phyloP scores from a whole-genome alignment of 1,140 invertebrate genomes.

The Meloidogyne exigua region DNA sequence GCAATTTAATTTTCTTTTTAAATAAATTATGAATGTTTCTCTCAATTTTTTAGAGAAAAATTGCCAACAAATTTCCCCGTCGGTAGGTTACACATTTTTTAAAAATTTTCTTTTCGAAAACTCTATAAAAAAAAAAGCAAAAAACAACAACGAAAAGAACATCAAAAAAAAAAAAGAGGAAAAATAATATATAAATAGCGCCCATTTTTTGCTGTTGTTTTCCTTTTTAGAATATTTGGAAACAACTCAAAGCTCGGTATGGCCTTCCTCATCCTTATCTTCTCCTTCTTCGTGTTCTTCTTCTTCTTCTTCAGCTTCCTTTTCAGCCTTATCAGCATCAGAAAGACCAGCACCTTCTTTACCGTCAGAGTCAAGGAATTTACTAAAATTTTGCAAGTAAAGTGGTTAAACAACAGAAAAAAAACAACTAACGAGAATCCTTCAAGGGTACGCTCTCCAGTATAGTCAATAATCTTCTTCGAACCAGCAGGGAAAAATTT shows the following conservation, averaged over 20 bases:
- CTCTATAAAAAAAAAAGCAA: not conserved
- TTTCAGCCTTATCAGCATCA: conserved; percentile 59
- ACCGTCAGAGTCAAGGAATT: conserved; percentile 81
- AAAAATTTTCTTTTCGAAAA: conserved; percentile 4
- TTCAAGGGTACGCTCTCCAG: conserved; percentile 89
- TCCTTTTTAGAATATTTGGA: not conserved
- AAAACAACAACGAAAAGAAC: not conserved
- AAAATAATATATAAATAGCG: not conserved
- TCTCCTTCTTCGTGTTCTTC: conserved; percentile 27
- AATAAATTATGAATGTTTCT: no score
- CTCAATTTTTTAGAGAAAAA: not conserved
- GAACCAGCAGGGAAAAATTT: conserved; percentile 74
- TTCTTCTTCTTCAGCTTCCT: conserved; percentile 55
- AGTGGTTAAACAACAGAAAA: not conserved
- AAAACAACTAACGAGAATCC: conserved; percentile 71
- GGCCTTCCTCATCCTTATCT: conserved; percentile 30
- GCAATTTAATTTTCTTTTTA: no score
- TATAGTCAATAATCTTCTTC: conserved; percentile 80
- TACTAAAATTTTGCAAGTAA: conserved; percentile 58
- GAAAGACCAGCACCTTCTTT: conserved; percentile 69
- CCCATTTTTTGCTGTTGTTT: not conserved
- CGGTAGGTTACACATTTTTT: not conserved
- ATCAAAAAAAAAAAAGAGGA: not conserved
- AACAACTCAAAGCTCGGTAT: conserved; percentile 41
- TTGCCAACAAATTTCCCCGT: not conserved